Base-by-base conservation (phyloP, 2,888 invertebrate species). In the Megaustenia siamemsis region DNA sequence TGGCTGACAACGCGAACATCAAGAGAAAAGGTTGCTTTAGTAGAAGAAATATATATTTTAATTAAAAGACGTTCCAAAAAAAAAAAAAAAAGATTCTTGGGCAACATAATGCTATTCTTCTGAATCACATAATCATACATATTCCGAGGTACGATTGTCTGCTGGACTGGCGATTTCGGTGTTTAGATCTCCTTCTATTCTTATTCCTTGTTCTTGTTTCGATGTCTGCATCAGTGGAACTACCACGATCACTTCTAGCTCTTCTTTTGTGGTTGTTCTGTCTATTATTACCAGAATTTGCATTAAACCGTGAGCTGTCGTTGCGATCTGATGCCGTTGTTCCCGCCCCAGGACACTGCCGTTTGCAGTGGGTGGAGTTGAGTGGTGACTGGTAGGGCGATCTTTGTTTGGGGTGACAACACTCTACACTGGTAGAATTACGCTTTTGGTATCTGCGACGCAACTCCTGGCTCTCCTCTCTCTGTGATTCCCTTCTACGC, bases 61-160 rank as follows among this genome's bases (percentile, higher is more conserved):
- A n/a, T n/a, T n/a, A n/a, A n/a, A n/a, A n/a, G n/a, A n/a, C n/a
- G n/a, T n/a, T n/a, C n/a, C n/a, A n/a, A n/a, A n/a, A n/a, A n/a
- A n/a, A n/a, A n/a, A n/a, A n/a, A n/a, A n/a, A n/a, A n/a, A n/a
- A n/a, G n/a, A n/a, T n/a, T n/a, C n/a, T n/a, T n/a, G n/a, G n/a
- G n/a, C n/a, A n/a, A n/a, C n/a, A n/a, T n/a, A n/a, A n/a, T n/a
- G n/a, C n/a, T n/a, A n/a, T n/a, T n/a, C n/a, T n/a, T n/a, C n/a
- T n/a, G n/a, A n/a, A 21, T 68, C 35, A 68, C 68, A 68, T 68
- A 21, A 78, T 24, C 32, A 78, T 32, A 60, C 60, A 60, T 12
- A 18, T n/a, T n/a, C n/a, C n/a, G n/a, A n/a, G 32, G n/a, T 63
- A 43, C 24, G 18, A 4, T 35, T 68, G 38, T 69, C 24, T 69